Base-by-base conservation (phyloP, 1,140 invertebrate species). In the Procambarus virginalis region DNA sequence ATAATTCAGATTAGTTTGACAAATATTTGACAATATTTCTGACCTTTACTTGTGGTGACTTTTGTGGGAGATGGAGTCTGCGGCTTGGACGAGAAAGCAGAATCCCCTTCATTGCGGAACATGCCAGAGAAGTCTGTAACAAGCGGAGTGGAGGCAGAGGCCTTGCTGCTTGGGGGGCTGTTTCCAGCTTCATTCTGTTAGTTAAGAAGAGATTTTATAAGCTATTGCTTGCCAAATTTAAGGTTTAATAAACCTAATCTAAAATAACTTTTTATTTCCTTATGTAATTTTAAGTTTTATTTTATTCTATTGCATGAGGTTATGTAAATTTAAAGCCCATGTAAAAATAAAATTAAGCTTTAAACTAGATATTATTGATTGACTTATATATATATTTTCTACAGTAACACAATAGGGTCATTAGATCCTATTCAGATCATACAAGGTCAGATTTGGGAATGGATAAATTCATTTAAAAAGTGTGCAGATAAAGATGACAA, bases 41-140 rank as follows among this genome's bases (percentile, higher is more conserved):
- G 73, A 84, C 81, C 81, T 84, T 87, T 87, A 51, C 78, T 73
- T 48, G 45, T 70, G 45, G 76, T 70, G 48, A 48, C 48, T 20
- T 89, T 89, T 12, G 86, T 60, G 2, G 86, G 86, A 2, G 80
- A 81, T 22, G 86, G 86, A 14, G 80, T 89, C 80, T 83, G 79
- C 2, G 86, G 86, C 17, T 89, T 89, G 34, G 86, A 89, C 0
- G 86, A 81, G 6, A 46, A 77, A 6, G 86, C 58, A 49, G n/a
- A 4, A 17, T 89, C 86, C n/a, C 80, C 86, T 58, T 82, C 86
- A 55, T 89, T 89, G 20, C 70, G 70, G 80, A 89, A 89, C 86
- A 89, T 89, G 8, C 86, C 86, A 34, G 86, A 89, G 86, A 89
- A 89, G 51, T 89, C 73, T 45, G 80, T 82, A 4, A 83, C 70